phyloP scores from a whole-genome alignment of 2,888 invertebrate species.

The Chalcosyrphus nemorum region DNA sequence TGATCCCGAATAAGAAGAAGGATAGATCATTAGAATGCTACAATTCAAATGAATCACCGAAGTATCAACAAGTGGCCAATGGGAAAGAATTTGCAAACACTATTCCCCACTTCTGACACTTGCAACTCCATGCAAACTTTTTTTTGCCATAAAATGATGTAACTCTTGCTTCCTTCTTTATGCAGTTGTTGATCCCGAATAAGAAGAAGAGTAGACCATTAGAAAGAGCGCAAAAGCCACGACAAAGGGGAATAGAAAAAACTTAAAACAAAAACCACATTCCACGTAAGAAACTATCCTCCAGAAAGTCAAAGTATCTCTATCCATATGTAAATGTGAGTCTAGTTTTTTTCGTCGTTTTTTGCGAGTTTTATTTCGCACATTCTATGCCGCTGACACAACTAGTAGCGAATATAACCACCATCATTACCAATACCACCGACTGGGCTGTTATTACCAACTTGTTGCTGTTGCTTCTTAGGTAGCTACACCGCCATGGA shows the following conservation, averaged over 20 bases:
- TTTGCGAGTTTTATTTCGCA: slow-evolving; percentile 38
- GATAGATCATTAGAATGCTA: slow-evolving; percentile 3
- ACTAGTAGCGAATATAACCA: background rate
- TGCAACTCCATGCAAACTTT: background rate
- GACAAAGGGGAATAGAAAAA: slow-evolving; percentile 28
- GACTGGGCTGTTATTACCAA: background rate
- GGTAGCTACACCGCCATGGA: slow-evolving; percentile 2
- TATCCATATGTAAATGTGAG: slow-evolving; percentile 56
- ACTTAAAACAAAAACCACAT: slow-evolving; percentile 50
- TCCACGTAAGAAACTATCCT: slow-evolving; percentile 53
- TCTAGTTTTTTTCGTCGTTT: slow-evolving; percentile 17
- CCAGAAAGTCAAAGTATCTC: slow-evolving; percentile 50
- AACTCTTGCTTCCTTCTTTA: slow-evolving; percentile 15
- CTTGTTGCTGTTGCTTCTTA: slow-evolving; percentile 25
- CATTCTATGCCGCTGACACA: slow-evolving; percentile 31
- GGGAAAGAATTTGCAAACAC: background rate
- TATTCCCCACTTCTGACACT: background rate
- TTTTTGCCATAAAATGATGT: slow-evolving; percentile 35
- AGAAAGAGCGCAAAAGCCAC: background rate
- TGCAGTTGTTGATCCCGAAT: slow-evolving; percentile 32
- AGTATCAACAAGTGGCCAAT: background rate
- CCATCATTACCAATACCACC: background rate
- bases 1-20: slow-evolving; percentile 13
- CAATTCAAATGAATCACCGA: background rate
- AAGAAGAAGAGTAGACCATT: slow-evolving; percentile 4